Evolutionary conservation across 2,888 invertebrate genomes (phyloP), one percentile per base, ranked within the genome.

Genomic region (Tricholauxania praeusta): DNA sequence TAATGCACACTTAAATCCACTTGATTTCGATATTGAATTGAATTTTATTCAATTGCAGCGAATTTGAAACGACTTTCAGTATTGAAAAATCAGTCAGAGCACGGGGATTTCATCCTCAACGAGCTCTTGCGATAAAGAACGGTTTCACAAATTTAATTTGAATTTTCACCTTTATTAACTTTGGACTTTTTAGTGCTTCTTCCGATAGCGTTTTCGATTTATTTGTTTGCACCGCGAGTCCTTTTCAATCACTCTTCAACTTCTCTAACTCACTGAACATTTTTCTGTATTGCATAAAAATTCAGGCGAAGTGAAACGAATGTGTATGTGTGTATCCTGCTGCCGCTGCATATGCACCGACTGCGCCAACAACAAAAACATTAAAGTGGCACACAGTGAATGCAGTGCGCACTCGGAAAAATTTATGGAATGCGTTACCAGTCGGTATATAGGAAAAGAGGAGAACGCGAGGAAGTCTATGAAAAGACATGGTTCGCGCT

Each of bases 311-410:
- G 47, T 68, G 72, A 71, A 76, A 72, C 69, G 72, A 72, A 73
- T 72, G 75, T 74, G 72, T 78, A 72, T 68, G 71, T 77, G 74
- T 77, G 76, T 78, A 78, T 77, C 75, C 77, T 77, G 71, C 75
- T 74, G 71, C 49, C 22, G 66, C 49, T 69, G 65, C 32, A 53
- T 57, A 19, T 65, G 76, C 75, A 76, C 72, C 77, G 68, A 74
- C 77, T 67, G 74, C 67, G 14, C n/a, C 77, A 80, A 82, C 82
- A 79, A 78, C 77, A 80, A 81, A 79, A 81, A 79, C 78, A 78
- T 76, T 10, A 72, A 67, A 22, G 67, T 70, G 51, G 65, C 52
- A 47, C 51, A 68, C 59, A 67, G 52, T 63, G 22, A 65, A 57
- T 72, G 76, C 75, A 73, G 72, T 76, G 78, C 78, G 79, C 78